Base-by-base conservation (phyloP, 2,888 invertebrate species). In the Caenorhabditis afra region DNA sequence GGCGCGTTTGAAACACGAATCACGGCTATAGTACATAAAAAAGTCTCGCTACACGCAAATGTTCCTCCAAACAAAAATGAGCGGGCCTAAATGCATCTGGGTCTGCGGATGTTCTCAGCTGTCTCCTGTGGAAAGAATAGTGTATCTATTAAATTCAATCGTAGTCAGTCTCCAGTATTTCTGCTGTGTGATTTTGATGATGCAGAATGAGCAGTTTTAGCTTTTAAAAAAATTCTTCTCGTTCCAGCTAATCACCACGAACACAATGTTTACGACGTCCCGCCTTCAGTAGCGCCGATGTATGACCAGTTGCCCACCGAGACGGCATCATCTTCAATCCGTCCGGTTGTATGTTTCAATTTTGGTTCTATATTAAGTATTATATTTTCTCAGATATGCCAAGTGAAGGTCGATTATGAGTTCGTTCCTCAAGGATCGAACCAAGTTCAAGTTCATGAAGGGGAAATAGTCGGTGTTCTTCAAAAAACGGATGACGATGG, bases 401-500 rank as follows among this genome's bases (percentile, higher is more conserved):
- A 73, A 64, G 81, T 83, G 3, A 73, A 68, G 22, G 81, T 78
- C 7, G 77, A 79, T 18, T 87, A 81, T 57, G 86, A 87, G 35
- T 87, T 87, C 68, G 39, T 73, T 18, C 87, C 87, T 4, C 82
- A 75, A 45, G 86, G 85, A 44, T 65, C 75, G 3, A 83, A 86
- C 78, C 87, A 87, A 68, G 68, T 87, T 20, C 68, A 59, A 20
- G 71, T 87, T 23, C 61, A 50, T 3, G 86, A 84, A 22, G 84
- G 85, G 1, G 87, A 87, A 55, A 44, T 77, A 2, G 65, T 78
- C 8, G 74, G 76, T 0, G 67, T 86, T 8, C 49, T 86, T 4
- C 79, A 81, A 61, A 62, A 74, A 50, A 82, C 83, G 29, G 87
- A 87, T 47, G 86, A 87, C 44, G 85, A 83, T 29, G 86, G 87